Evolutionary conservation across 2,113 vertebrate genomes (phyloP).

Genomic region (Phyllopteryx taeniolatus): DNA sequence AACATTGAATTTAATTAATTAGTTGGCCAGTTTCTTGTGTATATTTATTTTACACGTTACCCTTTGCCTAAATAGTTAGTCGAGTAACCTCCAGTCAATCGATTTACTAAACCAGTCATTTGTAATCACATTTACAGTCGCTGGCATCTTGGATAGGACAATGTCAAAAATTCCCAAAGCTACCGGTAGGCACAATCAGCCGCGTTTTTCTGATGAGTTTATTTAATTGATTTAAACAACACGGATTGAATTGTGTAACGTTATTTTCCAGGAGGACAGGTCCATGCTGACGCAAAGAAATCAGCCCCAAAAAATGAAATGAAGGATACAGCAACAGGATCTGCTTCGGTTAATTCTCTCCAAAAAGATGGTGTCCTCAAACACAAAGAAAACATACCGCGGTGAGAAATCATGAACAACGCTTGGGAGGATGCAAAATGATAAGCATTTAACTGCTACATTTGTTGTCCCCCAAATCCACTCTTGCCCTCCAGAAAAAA

Average conservation of each 20-base stretch:
- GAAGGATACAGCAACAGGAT: conserved; percentile 36
- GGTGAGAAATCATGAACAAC: conserved; percentile 23
- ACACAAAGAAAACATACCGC: conserved; percentile 52
- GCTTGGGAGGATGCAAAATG: background rate
- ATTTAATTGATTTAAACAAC: background rate
- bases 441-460: background rate
- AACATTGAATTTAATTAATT: background rate
- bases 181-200: conserved; percentile 16
- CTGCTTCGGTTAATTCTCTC: conserved; percentile 4
- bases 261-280: conserved; percentile 17
- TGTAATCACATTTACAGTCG: conserved; percentile 15
- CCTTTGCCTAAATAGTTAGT: background rate
- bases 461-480: background rate
- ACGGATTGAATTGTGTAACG: accelerated
- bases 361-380: conserved; percentile 42
- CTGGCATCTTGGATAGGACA: background rate
- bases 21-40: background rate
- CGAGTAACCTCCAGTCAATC: background rate
- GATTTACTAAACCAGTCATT: background rate
- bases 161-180: conserved; percentile 60
- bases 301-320: conserved; percentile 17
- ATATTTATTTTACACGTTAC: background rate
- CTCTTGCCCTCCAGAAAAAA: conserved; percentile 52
- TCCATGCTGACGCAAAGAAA: conserved; percentile 49
- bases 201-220: background rate